Base-by-base conservation (phyloP, 2,888 invertebrate species). In the Anaspis maculata region DNA sequence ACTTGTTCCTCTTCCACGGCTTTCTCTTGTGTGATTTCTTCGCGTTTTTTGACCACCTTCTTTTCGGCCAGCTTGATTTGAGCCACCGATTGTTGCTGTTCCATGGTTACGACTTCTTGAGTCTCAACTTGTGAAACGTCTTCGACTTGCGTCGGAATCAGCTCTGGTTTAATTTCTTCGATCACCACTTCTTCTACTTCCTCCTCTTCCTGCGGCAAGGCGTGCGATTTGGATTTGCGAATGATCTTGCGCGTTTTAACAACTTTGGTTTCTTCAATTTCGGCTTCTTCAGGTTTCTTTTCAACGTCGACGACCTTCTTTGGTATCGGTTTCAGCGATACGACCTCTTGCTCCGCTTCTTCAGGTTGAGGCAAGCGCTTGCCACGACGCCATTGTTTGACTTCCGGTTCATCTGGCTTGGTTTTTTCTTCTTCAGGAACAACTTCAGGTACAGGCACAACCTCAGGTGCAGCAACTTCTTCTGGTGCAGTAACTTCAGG, bases 51-150 rank as follows among this genome's bases (percentile, higher is more conserved):
- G 19, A 21, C 31, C 37, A 27, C n/a, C 39, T 52, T 52, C 39
- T 55, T 57, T 46, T 70, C 68, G 44, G 62, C 57, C 40, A 69
- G 57, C 45, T 56, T 64, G 26, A 72, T 69, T 50, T 68, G 64
- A 43, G 68, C 69, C 52, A 69, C 66, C 30, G 71, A 70, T 51
- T 47, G 23, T 51, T 47, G 23, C 25, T 37, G 42, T 29, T 50
- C 46, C 13, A 39, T 32, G 19, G 49, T 53, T 25, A 60, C 49
- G 23, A 58, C 49, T 42, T 63, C 60, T 45, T 44, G 46, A 19
- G 31, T 26, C 40, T 49, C 45, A 16, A 62, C 59, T 15, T 19
- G 9, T n/a, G n/a, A n/a, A 27, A 48, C 42, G 37, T 64, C 64
- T 41, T 57, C 56, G 14, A 62, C 37, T 49, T 56, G 51, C 1